These are phyloP conservation scores for Nematopogon swammerdamellus DNA, from an alignment of 2,888 invertebrate species.

Conservation along the genomic window DNA sequence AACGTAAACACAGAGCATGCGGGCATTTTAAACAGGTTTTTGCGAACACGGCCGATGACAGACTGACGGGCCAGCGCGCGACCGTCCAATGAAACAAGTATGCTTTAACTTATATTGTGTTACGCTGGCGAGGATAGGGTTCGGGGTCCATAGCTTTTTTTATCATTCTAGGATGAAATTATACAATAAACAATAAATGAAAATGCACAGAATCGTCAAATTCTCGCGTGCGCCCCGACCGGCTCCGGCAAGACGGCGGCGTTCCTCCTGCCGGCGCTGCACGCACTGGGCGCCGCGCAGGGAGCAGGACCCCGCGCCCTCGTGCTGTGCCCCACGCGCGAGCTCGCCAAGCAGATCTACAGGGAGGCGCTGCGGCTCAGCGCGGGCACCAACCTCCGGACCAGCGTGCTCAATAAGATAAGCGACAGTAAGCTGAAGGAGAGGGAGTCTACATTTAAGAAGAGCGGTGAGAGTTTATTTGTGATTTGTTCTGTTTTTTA, in stretches of 20 bases:
- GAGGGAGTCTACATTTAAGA: slow-evolving; percentile 68
- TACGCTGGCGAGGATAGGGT: too few species aligned
- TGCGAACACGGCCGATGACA: too few species aligned
- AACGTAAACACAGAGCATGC: too few species aligned
- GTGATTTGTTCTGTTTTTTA: too few species aligned
- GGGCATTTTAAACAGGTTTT: too few species aligned
- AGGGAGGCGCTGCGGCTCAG: slow-evolving; percentile 75
- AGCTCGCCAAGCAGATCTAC: slow-evolving; percentile 89
- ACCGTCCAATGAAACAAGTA: too few species aligned
- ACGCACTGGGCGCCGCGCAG: slow-evolving; percentile 67
- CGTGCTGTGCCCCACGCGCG: slow-evolving; percentile 89
- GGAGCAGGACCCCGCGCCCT: slow-evolving; percentile 80
- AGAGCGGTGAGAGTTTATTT: slow-evolving; percentile 75
- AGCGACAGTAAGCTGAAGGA: slow-evolving; percentile 71
- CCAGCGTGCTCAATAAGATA: slow-evolving; percentile 77
- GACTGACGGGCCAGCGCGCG: too few species aligned
- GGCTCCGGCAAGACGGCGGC: slow-evolving; percentile 98
- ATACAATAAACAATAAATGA: too few species aligned
- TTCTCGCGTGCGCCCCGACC: slow-evolving; percentile 94
- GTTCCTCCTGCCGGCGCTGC: slow-evolving; percentile 86
- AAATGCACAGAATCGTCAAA: slow-evolving; percentile 63
- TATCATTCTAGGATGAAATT: neutral
- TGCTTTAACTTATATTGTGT: too few species aligned
- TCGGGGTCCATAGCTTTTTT: too few species aligned
- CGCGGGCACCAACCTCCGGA: slow-evolving; percentile 68